Percentiles rank a stretch among this genome's conserved stretches.
Conservation (phyloP, 2,797 vertebrate species). For the Etheostoma nigrum region DNA sequence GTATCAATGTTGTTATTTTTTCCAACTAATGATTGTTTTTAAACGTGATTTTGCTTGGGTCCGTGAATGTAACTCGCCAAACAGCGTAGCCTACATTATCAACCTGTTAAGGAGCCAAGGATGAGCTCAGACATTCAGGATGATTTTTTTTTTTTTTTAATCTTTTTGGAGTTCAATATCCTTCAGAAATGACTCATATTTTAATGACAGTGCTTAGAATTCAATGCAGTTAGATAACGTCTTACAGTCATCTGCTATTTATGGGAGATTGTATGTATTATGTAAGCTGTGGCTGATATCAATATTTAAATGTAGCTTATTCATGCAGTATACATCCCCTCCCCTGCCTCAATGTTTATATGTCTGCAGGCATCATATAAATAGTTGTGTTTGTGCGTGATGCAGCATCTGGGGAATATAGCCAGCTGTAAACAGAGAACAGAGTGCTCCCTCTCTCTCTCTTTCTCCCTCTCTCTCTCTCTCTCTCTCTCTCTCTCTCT, state of each 20-base stretch:
- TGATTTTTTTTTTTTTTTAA: background rate
- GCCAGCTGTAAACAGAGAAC: conserved; percentile 72
- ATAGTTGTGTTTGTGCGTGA: conserved; percentile 65
- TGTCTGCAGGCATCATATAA: conserved; percentile 61
- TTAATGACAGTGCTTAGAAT: conserved; percentile 27
- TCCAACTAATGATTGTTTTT: background rate
- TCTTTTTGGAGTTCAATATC: background rate
- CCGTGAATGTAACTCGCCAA: conserved; percentile 37
- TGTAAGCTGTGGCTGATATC: conserved; percentile 53
- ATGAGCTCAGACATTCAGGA: conserved; percentile 37
- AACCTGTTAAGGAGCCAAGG: conserved; percentile 32
- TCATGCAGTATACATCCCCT: conserved; percentile 42
- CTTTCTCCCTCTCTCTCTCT: conserved; percentile 18
- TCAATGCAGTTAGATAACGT: background rate
- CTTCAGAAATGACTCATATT: background rate
- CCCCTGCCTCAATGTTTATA: conserved; percentile 25
- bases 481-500: conserved; percentile 24
- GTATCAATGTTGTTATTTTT: background rate
- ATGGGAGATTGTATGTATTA: conserved; percentile 50
- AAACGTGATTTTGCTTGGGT: conserved; percentile 11
- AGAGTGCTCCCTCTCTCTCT: conserved; percentile 34
- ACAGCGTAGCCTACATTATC: conserved; percentile 10
- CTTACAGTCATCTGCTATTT: conserved; percentile 38
- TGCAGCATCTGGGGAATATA: conserved; percentile 74
- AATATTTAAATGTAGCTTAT: conserved; percentile 58